A percentile compares a stretch with the other conserved stretches of the same genome.
Conservation (phyloP, 2,113 vertebrate genomes). For the Pogonocichla stellata region DNA sequence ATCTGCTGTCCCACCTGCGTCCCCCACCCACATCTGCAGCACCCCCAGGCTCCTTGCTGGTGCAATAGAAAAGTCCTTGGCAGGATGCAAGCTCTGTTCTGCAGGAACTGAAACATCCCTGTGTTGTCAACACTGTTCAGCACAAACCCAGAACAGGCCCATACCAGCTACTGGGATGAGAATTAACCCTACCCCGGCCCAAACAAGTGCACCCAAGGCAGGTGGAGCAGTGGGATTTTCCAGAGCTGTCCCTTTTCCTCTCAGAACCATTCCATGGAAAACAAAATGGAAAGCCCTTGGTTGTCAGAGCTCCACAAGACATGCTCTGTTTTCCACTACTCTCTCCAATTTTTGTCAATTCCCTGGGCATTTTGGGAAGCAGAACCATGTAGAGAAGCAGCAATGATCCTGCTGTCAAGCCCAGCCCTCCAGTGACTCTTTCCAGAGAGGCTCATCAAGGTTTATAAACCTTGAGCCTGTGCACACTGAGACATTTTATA, state of each 20-base stretch:
- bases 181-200: not conserved
- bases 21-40: not conserved
- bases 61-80: not conserved
- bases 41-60: not conserved
- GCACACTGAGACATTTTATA: accelerated
- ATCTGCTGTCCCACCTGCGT: not conserved
- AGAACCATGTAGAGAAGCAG: not conserved
- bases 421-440: not conserved
- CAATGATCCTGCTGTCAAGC: accelerated
- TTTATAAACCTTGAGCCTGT: not conserved
- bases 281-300: not conserved
- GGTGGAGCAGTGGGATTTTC: not conserved
- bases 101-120: not conserved
- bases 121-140: not conserved
- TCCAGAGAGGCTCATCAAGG: not conserved
- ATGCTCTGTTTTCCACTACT: not conserved
- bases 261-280: not conserved
- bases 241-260: not conserved
- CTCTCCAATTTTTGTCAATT: not conserved
- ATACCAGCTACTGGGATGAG: not conserved
- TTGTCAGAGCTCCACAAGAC: not conserved
- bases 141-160: not conserved
- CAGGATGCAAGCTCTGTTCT: not conserved
- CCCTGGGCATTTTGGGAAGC: not conserved
- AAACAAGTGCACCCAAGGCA: accelerated